These are phyloP conservation scores for Tinea trinotella DNA, from an alignment of 2,888 invertebrate genomes.

Conservation along the genomic window DNA sequence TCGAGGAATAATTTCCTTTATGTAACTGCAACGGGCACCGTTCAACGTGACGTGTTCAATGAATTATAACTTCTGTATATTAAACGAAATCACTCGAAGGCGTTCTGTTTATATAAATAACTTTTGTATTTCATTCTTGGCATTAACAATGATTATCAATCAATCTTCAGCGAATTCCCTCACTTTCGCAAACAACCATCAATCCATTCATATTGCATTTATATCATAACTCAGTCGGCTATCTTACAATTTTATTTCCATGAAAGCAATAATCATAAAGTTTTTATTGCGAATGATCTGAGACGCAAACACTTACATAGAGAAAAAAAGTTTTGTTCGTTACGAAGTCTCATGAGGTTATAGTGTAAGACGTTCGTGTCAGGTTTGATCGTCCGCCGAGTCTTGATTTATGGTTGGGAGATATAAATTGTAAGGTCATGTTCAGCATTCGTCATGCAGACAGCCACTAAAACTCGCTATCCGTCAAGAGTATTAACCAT, in stretches of 20 bases:
- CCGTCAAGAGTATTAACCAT: constrained; percentile 44
- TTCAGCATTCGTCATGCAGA: constrained; percentile 53
- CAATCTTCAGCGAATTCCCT: constrained; percentile 6
- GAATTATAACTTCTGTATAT: not conserved
- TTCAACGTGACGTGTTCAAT: not conserved
- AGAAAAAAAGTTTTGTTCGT: constrained; percentile 25
- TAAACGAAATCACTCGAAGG: not conserved
- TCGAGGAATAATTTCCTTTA: no score
- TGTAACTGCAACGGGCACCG: no score
- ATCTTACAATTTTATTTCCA: constrained; percentile 61
- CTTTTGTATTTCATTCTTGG: not conserved
- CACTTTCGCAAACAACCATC: constrained; percentile 17
- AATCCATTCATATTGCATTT: constrained; percentile 12
- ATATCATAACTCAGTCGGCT: constrained; percentile 27
- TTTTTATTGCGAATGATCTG: constrained; percentile 62
- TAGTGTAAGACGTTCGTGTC: constrained; percentile 51
- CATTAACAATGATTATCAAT: constrained; percentile 6
- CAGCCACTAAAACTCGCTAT: constrained; percentile 52
- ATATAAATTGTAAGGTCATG: constrained; percentile 61
- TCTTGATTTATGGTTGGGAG: constrained; percentile 56
- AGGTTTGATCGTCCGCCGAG: constrained; percentile 51
- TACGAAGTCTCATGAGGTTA: constrained; percentile 39
- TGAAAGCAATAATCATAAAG: constrained; percentile 63
- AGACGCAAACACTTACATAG: constrained; percentile 52
- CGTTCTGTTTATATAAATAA: not conserved